Conservation (phyloP, 2,888 invertebrate species). For the Trichopoda pennipes region DNA sequence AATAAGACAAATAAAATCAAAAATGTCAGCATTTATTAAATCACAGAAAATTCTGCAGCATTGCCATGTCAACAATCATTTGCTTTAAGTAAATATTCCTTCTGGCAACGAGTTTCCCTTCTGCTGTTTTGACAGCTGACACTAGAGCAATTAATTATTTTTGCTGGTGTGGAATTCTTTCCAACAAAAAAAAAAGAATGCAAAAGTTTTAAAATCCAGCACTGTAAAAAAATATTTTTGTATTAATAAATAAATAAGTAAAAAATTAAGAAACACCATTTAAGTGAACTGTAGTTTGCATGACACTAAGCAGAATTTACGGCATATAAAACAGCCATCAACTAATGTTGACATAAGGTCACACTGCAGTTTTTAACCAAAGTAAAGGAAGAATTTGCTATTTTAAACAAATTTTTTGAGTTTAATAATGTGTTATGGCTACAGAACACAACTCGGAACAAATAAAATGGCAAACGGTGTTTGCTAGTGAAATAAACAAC, state of each 20-base stretch:
- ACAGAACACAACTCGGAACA: conserved; percentile 49
- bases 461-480: conserved; percentile 27
- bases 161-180: conserved; percentile 65
- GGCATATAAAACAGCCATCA: conserved; percentile 5
- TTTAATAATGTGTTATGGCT: conserved; percentile 65
- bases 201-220: conserved; percentile 5
- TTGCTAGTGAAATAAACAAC: conserved; percentile 31
- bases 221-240: background rate
- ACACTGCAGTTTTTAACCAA: background rate
- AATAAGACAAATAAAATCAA: too few relatives aligned
- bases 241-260: background rate
- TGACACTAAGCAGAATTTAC: background rate
- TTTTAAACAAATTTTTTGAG: background rate
- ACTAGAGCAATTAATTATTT: conserved; percentile 36
- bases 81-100: too few relatives aligned
- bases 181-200: conserved; percentile 7
- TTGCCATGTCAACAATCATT: conserved; percentile 13
- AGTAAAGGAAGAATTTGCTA: conserved; percentile 4
- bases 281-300: background rate
- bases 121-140: conserved; percentile 55
- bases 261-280: background rate
- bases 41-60: background rate
- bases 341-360: conserved; percentile 56
- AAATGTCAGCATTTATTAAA: too few relatives aligned
- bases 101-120: conserved; percentile 15